A percentile compares a stretch with the other conserved stretches of the same genome.
Evolutionary conservation across 35 echinoderm and acorn worm species (phyloP).

Genomic region (Apostichopus parvimensis): DNA sequence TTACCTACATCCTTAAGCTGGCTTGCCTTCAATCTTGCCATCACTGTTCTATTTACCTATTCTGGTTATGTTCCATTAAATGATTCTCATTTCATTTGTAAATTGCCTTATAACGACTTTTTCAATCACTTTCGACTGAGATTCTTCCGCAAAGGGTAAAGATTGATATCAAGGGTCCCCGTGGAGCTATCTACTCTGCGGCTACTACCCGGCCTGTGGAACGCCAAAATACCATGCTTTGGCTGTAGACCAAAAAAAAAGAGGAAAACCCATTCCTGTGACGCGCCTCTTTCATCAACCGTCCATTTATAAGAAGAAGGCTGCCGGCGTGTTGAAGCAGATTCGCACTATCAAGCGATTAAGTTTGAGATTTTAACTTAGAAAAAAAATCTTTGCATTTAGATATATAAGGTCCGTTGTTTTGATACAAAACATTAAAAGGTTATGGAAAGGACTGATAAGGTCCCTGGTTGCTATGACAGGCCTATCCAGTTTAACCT

Average conservation of each 20-base stretch:
- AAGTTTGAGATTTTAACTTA: not conserved
- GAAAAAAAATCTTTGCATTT: too few species aligned
- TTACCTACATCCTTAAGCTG: conserved; percentile 42
- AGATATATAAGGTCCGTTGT: too few species aligned
- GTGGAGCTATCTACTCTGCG: conserved; percentile 4
- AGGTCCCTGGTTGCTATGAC: too few species aligned
- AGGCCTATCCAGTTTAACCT: too few species aligned
- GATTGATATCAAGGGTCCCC: conserved; percentile 29
- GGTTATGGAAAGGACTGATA: too few species aligned
- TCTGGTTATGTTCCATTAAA: not conserved
- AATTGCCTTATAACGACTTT: conserved; percentile 45
- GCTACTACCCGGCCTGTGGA: not conserved
- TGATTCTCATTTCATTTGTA: conserved; percentile 45
- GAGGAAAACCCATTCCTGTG: not conserved
- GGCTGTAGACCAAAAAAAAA: not conserved
- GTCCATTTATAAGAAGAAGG: not conserved
- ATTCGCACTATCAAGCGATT: not conserved
- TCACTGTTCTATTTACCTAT: conserved; percentile 25
- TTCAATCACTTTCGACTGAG: conserved; percentile 43
- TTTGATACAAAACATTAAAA: too few species aligned
- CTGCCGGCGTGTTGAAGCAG: not conserved
- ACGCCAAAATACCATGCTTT: conserved; percentile 13
- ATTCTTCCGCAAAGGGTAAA: conserved; percentile 13
- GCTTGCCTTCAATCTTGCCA: conserved; percentile 8
- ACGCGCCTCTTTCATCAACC: conserved; percentile 1